Conservation (phyloP, 1,140 invertebrate species). For the Berghia stephanieae region DNA sequence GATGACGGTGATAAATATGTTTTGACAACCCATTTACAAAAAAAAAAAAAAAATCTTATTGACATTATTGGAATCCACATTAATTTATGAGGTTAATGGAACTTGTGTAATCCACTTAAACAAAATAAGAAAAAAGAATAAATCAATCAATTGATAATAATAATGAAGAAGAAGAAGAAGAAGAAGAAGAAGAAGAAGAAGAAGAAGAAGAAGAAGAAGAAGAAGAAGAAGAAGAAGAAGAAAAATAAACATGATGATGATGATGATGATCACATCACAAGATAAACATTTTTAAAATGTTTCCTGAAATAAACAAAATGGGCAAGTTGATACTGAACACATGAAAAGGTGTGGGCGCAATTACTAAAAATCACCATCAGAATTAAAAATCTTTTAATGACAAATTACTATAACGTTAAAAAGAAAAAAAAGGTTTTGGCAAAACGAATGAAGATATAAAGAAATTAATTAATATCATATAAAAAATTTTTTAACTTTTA, state of each 20-base stretch:
- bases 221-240: constrained; percentile 22
- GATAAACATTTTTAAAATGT: no score
- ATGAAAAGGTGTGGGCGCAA: background rate
- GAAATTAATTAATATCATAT: no score
- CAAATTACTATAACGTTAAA: background rate
- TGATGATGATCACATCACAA: background rate
- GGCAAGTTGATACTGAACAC: background rate
- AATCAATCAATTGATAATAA: background rate
- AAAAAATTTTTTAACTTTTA: no score
- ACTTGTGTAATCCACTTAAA: no score
- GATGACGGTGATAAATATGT: background rate
- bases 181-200: constrained; percentile 26
- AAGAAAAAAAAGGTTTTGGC: background rate
- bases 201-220: constrained; percentile 19
- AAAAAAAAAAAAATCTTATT: no score
- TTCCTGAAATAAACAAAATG: background rate
- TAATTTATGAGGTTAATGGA: no score
- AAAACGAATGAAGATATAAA: no score
- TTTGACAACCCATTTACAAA: no score
- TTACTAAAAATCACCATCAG: background rate
- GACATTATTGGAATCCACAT: no score
- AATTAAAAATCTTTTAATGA: background rate
- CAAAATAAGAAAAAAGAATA: background rate
- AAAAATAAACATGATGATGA: background rate
- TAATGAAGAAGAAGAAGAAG: constrained; percentile 17